Evolutionary conservation across 2,797 vertebrate species (phyloP).

Genomic region (Coluber constrictor): DNA sequence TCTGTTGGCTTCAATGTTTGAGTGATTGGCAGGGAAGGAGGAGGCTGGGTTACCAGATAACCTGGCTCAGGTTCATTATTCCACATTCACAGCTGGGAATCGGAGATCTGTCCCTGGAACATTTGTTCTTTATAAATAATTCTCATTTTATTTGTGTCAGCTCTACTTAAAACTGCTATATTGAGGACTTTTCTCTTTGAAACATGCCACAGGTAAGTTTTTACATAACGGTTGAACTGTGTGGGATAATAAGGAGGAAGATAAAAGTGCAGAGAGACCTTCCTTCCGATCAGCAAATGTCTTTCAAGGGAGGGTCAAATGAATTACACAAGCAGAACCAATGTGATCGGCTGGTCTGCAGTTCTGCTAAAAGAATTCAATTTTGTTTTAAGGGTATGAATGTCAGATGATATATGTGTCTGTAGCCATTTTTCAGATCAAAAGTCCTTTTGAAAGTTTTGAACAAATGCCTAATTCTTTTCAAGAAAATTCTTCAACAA

Average conservation of each 20-base stretch:
- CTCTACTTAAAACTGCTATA: neutral
- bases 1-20: neutral
- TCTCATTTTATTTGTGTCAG: neutral
- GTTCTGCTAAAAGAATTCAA: slow-evolving; percentile 41
- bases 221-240: neutral
- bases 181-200: slow-evolving; percentile 9
- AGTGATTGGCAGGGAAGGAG: slow-evolving; percentile 10
- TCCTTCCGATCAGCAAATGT: slow-evolving; percentile 1
- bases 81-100: neutral
- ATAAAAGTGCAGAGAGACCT: neutral
- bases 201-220: neutral
- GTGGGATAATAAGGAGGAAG: neutral
- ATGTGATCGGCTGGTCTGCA: slow-evolving; percentile 17
- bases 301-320: neutral
- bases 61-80: neutral
- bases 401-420: neutral
- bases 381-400: slow-evolving; percentile 8
- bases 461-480: slow-evolving; percentile 29
- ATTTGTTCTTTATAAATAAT: neutral
- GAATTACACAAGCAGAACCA: slow-evolving; percentile 52
- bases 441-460: slow-evolving; percentile 4
- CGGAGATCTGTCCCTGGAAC: neutral
- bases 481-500: slow-evolving; percentile 7
- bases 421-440: neutral
- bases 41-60: neutral